Evolutionary conservation across 2,113 vertebrate species (phyloP), one percentile per base, ranked within the genome.

Genomic region (Triplophysa siluroides): DNA sequence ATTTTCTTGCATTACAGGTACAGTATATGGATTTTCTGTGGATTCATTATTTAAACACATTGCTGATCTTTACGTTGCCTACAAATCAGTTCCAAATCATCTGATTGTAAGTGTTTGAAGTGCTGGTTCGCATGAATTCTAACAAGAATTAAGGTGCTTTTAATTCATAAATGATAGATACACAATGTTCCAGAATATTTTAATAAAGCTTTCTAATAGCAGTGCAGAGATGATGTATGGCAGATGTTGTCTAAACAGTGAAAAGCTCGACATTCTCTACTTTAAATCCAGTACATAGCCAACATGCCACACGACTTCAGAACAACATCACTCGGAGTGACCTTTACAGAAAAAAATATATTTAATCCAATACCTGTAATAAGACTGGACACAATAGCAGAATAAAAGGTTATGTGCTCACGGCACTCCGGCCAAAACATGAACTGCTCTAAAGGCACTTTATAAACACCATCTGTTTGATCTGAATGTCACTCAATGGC

Each of bases 361-460:
- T 10, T 4, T 16, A 65, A n/a, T 18, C 24, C 58, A 23, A 23
- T 61, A 21, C n/a, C 61, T 1, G 14, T 4, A 26, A 24, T 6
- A 13, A 62, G 13, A 7, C 5, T 38, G 33, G 33, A 38, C 33
- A 38, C 33, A 38, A 38, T 38, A 38, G 33, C 61, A 8, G 21
- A 14, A 18, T 7, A 33, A 14, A 2, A 64, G 0, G 2, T 21
- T n/a, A 11, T 23, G 38, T 45, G 8, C 38, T 13, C 11, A 23
- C 38, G 2, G 12, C n/a, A n/a, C 19, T 8, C 8, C 6, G 2
- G 54, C 19, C 54, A 11, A 58, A 58, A 58, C n/a, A 21, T 58
- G 8, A 58, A 45, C 11, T 14, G 41, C 41, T 23, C 38, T n/a
- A 66, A 67, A 38, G 65, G 41, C 65, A 67, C 65, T 67, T 67